phyloP scores from a whole-genome alignment of 2,113 vertebrate genomes.

The Cacatua alba region DNA sequence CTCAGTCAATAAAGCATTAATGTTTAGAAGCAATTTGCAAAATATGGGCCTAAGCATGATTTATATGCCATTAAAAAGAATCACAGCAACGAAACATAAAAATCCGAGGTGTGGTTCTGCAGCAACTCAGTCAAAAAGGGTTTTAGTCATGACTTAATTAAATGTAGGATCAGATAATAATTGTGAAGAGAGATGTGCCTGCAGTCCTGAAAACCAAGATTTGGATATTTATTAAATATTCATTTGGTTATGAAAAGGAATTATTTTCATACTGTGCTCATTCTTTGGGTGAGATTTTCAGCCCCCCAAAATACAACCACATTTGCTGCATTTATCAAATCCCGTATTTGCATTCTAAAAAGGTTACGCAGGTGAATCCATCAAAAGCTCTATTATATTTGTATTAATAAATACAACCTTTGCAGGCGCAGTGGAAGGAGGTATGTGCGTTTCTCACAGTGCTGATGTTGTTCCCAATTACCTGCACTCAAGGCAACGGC shows the following conservation, averaged over 20 bases:
- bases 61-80: slow-evolving; percentile 35
- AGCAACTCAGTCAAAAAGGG: slow-evolving; percentile 20
- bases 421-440: neutral
- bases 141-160: slow-evolving; percentile 23
- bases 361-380: neutral
- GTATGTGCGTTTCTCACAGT: neutral
- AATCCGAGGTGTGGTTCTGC: neutral
- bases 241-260: neutral
- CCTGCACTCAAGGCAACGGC: slow-evolving; percentile 18
- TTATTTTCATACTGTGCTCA: neutral
- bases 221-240: neutral
- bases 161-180: slow-evolving; percentile 4
- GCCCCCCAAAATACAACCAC: neutral
- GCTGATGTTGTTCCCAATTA: slow-evolving; percentile 56
- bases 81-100: neutral
- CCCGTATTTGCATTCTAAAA: neutral
- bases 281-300: neutral
- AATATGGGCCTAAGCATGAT: neutral
- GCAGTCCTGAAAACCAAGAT: neutral
- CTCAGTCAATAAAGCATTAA: neutral
- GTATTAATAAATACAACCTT: slow-evolving; percentile 11
- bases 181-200: neutral
- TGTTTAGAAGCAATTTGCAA: neutral
- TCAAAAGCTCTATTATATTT: neutral
- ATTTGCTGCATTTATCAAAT: neutral